A percentile compares a stretch with the other conserved stretches of the same genome.
Conservation (phyloP, 1,140 invertebrate species). For the Littorina saxatilis region DNA sequence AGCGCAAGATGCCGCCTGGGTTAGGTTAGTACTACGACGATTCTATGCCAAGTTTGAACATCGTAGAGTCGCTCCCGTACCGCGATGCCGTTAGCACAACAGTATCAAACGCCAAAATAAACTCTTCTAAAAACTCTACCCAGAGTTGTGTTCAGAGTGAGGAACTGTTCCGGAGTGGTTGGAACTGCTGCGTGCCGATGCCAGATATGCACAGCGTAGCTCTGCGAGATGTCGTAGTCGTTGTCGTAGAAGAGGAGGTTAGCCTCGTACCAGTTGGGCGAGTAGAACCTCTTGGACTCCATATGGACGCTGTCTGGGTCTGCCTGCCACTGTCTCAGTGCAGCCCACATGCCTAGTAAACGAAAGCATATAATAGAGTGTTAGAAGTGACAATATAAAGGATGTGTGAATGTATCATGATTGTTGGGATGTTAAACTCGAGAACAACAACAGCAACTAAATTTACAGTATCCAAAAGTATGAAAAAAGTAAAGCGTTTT, state of each 20-base stretch:
- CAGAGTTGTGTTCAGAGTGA: constrained; percentile 38
- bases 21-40: no score
- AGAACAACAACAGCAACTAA: no score
- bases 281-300: constrained; percentile 44
- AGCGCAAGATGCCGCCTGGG: no score
- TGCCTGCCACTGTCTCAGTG: constrained; percentile 35
- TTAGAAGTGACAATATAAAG: no score
- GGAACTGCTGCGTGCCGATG: constrained; percentile 33
- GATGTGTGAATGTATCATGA: no score
- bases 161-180: constrained; percentile 1
- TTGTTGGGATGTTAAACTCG: no score
- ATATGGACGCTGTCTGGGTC: constrained; percentile 44
- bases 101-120: constrained; percentile 40
- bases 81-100: no score
- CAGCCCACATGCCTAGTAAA: constrained; percentile 34
- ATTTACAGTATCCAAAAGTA: no score
- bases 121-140: constrained; percentile 42
- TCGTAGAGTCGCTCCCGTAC: no score
- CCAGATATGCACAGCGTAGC: constrained; percentile 53
- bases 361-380: no score
- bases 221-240: constrained; percentile 48
- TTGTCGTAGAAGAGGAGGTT: constrained; percentile 37
- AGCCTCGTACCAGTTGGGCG: constrained; percentile 45
- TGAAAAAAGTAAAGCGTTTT: no score
- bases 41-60: no score